A percentile compares a stretch with the other conserved stretches of the same genome.
phyloP scores from a whole-genome alignment of 2,797 vertebrate species.

The Erpetoichthys calabaricus region DNA sequence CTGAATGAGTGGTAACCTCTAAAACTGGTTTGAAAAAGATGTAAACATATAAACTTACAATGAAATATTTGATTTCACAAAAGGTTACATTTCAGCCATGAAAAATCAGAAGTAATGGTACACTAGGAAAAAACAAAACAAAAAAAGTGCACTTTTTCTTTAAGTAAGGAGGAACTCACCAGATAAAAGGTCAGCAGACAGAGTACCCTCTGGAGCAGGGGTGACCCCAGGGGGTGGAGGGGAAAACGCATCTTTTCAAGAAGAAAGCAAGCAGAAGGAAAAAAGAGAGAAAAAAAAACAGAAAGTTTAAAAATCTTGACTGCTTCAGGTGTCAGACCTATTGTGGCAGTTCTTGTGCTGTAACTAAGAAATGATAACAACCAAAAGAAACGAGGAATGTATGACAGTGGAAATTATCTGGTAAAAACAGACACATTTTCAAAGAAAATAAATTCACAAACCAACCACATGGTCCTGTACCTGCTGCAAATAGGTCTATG shows the following conservation, averaged over 20 bases:
- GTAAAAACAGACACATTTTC: conserved; percentile 40
- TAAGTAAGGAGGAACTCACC: conserved; percentile 51
- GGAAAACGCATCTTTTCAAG: conserved; percentile 59
- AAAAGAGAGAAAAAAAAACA: conserved; percentile 26
- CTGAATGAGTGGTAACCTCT: too few relatives aligned
- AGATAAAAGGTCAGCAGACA: conserved; percentile 77
- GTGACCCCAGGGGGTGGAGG: conserved; percentile 74
- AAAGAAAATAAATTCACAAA: conserved; percentile 28
- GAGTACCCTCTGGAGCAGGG: conserved; percentile 76
- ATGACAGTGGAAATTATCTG: conserved; percentile 36
- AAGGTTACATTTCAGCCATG: too few relatives aligned
- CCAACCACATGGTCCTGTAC: conserved; percentile 62
- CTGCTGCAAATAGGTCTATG: conserved; percentile 98
- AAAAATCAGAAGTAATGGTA: too few relatives aligned
- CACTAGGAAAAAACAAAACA: too few relatives aligned
- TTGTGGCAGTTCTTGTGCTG: too few relatives aligned
- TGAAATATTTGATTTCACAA: too few relatives aligned
- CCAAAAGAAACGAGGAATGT: conserved; percentile 32
- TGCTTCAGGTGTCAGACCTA: too few relatives aligned
- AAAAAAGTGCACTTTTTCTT: too few relatives aligned
- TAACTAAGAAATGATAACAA: conserved; percentile 38
- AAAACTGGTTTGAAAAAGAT: too few relatives aligned
- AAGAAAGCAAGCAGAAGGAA: conserved; percentile 42
- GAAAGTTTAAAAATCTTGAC: conserved; percentile 19
- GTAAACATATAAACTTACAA: too few relatives aligned